Conservation (phyloP, 2,888 invertebrate species). For the Alentia gelatinosa region DNA sequence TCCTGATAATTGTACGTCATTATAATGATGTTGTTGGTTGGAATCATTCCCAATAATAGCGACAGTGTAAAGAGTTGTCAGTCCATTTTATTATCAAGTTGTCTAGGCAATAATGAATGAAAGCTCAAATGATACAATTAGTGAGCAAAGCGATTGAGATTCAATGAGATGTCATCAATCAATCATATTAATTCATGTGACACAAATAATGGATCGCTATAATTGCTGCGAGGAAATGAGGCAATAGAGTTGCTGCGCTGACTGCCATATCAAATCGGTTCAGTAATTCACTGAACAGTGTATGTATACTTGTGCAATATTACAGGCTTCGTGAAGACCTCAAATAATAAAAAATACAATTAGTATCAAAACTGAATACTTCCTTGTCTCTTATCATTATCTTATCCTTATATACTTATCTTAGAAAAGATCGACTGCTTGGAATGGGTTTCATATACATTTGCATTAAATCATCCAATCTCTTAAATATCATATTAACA, state of each 20-base stretch:
- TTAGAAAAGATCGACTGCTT: too few relatives aligned
- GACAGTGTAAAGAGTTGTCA: background rate
- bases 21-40: background rate
- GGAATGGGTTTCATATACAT: too few relatives aligned
- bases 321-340: background rate
- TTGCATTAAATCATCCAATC: too few relatives aligned
- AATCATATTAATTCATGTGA: background rate
- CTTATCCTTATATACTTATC: too few relatives aligned
- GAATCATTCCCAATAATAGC: background rate
- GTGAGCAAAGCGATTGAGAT: constrained; percentile 6
- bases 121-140: constrained; percentile 17
- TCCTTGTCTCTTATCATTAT: background rate
- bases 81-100: background rate
- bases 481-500: too few relatives aligned
- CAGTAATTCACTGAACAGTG: background rate
- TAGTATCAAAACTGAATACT: constrained; percentile 5
- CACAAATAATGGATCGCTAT: background rate
- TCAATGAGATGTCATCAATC: constrained; percentile 8
- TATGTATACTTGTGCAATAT: constrained; percentile 34
- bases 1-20: background rate
- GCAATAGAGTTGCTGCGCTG: background rate
- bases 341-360: background rate
- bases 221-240: background rate
- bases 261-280: background rate
- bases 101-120: constrained; percentile 13